Evolutionary conservation across 2,797 vertebrate species (phyloP).

Genomic region (Lacerta agilis): DNA sequence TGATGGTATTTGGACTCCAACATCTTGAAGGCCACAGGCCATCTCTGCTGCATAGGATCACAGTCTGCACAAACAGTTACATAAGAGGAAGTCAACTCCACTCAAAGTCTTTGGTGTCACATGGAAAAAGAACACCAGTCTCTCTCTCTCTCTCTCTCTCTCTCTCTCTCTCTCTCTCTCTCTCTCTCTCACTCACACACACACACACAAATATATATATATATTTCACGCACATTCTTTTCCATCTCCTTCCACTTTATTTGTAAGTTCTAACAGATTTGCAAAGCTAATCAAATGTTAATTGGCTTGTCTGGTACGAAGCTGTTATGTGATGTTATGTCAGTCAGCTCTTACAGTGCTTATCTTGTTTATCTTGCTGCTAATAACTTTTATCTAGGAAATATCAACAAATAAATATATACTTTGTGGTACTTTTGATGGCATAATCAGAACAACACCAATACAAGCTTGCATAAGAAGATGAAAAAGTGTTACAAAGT

Average conservation of each 20-base stretch:
- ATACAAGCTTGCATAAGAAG: neutral
- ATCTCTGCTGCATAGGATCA: neutral
- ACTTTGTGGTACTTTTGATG: neutral
- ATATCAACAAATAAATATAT: neutral
- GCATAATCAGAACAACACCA: neutral
- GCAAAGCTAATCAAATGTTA: neutral
- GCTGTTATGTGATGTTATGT: neutral
- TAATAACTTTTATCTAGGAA: slow-evolving; percentile 1
- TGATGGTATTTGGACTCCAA: too few species aligned
- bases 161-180: too few species aligned
- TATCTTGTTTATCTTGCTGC: neutral
- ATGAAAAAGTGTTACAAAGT: neutral
- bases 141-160: too few species aligned
- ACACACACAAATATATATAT: too few species aligned
- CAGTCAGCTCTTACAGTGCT: neutral
- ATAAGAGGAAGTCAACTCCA: neutral
- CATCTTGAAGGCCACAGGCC: too few species aligned
- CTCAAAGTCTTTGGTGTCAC: neutral
- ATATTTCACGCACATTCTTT: too few species aligned
- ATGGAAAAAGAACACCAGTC: neutral
- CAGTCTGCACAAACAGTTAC: neutral
- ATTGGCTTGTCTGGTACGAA: neutral
- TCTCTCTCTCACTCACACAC: too few species aligned
- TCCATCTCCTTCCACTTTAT: neutral
- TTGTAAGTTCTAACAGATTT: neutral